Conservation (phyloP, 1,140 invertebrate genomes). For the Zaprionus kolodkinae region DNA sequence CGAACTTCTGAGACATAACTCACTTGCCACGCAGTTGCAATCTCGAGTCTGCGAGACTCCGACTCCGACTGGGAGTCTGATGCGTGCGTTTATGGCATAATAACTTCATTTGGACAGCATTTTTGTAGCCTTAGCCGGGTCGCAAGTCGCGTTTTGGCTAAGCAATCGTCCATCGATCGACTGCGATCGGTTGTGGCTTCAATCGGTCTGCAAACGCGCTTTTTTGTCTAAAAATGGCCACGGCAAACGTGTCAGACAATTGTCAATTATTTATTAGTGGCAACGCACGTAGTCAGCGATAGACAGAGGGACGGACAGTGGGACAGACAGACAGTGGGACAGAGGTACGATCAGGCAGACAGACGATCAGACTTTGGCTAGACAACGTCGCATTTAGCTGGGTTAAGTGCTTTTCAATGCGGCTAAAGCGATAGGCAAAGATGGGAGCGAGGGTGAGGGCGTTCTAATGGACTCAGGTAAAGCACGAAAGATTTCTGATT, state of each 20-base stretch:
- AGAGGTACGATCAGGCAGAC: conserved; percentile 24
- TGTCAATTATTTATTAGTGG: conserved; percentile 82
- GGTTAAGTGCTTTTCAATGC: conserved; percentile 54
- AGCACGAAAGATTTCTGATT: conserved; percentile 24
- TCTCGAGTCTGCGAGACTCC: conserved; percentile 46
- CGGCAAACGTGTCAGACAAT: conserved; percentile 80
- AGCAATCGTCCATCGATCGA: conserved; percentile 24
- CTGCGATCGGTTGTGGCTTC: background rate
- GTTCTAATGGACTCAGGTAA: conserved; percentile 16
- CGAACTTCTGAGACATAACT: conserved; percentile 73
- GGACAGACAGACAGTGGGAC: conserved; percentile 22
- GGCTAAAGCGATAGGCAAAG: conserved; percentile 1
- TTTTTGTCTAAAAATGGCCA: conserved; percentile 78
- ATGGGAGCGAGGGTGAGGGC: background rate
- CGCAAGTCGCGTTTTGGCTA: conserved; percentile 25
- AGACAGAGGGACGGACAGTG: background rate
- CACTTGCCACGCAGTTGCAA: conserved; percentile 56
- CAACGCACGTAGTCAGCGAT: conserved; percentile 68
- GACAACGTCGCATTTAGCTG: conserved; percentile 51
- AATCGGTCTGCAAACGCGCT: conserved; percentile 38
- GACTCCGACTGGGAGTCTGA: conserved; percentile 44
- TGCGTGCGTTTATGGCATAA: conserved; percentile 84
- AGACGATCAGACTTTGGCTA: conserved; percentile 47
- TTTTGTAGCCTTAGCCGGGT: conserved; percentile 50
- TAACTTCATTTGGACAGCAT: conserved; percentile 82